Percentiles rank a stretch among this genome's conserved stretches.
Conservation (phyloP, 2,888 invertebrate species). For the Agrypnus murinus region DNA sequence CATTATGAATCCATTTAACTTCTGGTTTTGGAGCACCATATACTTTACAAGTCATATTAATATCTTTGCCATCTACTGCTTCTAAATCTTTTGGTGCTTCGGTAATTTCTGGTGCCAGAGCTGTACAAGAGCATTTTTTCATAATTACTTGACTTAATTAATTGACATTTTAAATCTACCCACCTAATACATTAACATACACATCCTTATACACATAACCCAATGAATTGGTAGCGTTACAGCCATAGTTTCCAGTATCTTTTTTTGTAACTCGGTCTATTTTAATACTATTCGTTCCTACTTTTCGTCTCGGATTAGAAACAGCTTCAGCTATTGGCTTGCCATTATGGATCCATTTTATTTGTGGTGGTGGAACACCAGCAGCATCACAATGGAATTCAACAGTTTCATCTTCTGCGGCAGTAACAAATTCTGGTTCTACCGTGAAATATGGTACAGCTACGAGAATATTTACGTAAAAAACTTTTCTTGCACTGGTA, state of each 20-base stretch:
- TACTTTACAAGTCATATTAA: conserved; percentile 90
- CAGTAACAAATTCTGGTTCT: conserved; percentile 90
- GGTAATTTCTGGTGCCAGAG: conserved; percentile 91
- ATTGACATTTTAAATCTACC: conserved; percentile 51
- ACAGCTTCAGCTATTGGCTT: conserved; percentile 84
- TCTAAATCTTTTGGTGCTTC: conserved; percentile 87
- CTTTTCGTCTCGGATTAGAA: conserved; percentile 81
- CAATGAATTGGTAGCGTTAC: conserved; percentile 98
- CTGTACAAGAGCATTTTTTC: conserved; percentile 64
- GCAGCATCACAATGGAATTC: conserved; percentile 91
- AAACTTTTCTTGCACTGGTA: no score
- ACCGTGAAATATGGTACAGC: conserved; percentile 92
- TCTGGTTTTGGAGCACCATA: conserved; percentile 97
- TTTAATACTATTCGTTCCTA: conserved; percentile 83
- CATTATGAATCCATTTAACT: conserved; percentile 92
- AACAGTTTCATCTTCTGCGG: conserved; percentile 93
- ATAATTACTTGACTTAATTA: neutral
- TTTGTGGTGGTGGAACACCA: conserved; percentile 92
- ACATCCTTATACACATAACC: conserved; percentile 99
- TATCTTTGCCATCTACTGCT: conserved; percentile 88
- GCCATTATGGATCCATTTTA: conserved; percentile 98
- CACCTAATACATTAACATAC: conserved; percentile 94
- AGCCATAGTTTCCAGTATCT: conserved; percentile 98
- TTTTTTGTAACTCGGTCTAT: conserved; percentile 87
- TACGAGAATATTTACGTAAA: conserved; percentile 61